phyloP scores from a whole-genome alignment of 2,888 invertebrate genomes.

The Polyommatus iphigenia region DNA sequence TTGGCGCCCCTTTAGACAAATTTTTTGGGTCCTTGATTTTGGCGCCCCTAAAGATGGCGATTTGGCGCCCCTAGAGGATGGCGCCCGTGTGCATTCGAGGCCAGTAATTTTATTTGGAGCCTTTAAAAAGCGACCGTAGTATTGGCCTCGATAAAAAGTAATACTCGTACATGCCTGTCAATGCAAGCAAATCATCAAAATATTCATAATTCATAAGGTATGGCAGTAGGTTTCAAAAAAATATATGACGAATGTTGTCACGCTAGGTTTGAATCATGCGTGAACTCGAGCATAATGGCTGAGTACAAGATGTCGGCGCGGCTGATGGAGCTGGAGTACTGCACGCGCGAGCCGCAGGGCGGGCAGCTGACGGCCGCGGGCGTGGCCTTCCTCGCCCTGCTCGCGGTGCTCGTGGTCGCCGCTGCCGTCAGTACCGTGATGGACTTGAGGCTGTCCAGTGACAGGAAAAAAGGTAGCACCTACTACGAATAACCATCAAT shows the following conservation, averaged over 20 bases:
- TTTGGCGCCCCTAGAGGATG: too few relatives aligned
- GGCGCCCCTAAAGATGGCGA: too few relatives aligned
- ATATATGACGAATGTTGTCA: not conserved
- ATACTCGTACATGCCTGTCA: too few relatives aligned
- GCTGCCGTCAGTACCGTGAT: slow-evolving; percentile 58
- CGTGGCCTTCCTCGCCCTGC: slow-evolving; percentile 53
- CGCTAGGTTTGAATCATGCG: slow-evolving; percentile 64
- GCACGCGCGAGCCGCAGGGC: slow-evolving; percentile 46
- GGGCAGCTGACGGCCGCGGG: slow-evolving; percentile 49
- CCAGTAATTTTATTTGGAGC: too few relatives aligned
- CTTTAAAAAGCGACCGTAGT: too few relatives aligned
- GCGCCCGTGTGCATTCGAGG: too few relatives aligned
- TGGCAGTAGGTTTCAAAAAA: too few relatives aligned
- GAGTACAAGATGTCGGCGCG: slow-evolving; percentile 60
- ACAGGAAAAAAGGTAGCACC: slow-evolving; percentile 58
- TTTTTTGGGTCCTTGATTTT: too few relatives aligned
- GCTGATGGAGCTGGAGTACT: slow-evolving; percentile 61
- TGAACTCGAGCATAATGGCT: slow-evolving; percentile 58
- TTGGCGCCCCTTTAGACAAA: too few relatives aligned
- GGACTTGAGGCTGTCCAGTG: slow-evolving; percentile 58
- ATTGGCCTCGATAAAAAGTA: too few relatives aligned
- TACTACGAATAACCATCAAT: not conserved
- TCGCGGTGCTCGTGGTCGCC: slow-evolving; percentile 58
- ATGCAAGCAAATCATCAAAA: too few relatives aligned
- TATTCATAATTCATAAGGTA: not conserved